Base-by-base conservation (phyloP, 2,888 invertebrate genomes). In the Acrobasis repandana region DNA sequence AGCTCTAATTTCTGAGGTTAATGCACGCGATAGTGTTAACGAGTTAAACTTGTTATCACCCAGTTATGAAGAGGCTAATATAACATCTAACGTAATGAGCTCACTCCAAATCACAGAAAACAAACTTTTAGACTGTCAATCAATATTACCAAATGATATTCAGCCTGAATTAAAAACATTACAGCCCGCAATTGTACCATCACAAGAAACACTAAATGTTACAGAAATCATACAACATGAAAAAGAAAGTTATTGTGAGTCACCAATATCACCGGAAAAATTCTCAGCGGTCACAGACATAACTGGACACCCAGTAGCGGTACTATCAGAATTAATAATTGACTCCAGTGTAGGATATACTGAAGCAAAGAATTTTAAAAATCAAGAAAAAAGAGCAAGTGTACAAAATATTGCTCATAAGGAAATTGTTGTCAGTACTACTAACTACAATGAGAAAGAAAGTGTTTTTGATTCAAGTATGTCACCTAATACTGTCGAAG, bases 391-490 rank as follows among this genome's bases (percentile, higher is more conserved):
- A 65, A 87, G 81, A 57, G 95, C 95, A 3, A 82, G 75, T n/a
- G 61, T 93, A 34, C 89, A 91, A 62, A 93, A 93, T 67, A 83
- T 93, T 54, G 86, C 93, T 47, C 80, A 92, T 61, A 93, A 93
- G 75, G 93, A 94, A 73, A 65, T 95, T 36, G 75, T 93, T 33
- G 85, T 92, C 49, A 92, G 88, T 51, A 93, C 94, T 72, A 89
- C 93, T 15, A 83, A 93, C 65, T 77, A 77, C 33, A 93, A 90
- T 64, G 95, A 95, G 86, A 91, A 89, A 65, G 95, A 95, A 89
- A 83, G 76, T 56, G 56, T 20, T 33, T 65, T 85, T 63, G 62
- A 76, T 61, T 56, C 65, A 50, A 57, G 66, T 46, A 61, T 61
- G 1, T 70, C 67, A 63, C 79, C 82, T 6, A 77, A 69, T 61